phyloP scores from a whole-genome alignment of 2,888 invertebrate species.

The Muscina levida region DNA sequence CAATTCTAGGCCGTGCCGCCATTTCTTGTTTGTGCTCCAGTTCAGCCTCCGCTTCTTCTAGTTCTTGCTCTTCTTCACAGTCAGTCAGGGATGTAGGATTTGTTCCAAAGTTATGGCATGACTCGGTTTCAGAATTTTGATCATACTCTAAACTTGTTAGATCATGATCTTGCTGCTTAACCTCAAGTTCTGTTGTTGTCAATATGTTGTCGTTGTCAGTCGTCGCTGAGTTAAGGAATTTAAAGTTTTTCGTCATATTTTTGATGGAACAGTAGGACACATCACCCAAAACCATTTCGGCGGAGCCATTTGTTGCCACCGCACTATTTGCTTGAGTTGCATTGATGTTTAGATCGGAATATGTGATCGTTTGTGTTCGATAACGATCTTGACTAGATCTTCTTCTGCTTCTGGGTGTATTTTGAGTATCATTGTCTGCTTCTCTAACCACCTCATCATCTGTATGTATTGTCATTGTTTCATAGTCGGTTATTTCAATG shows the following conservation, averaged over 20 bases:
- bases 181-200: constrained; percentile 73
- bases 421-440: constrained; percentile 22
- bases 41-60: constrained; percentile 36
- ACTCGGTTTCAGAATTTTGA: constrained; percentile 83
- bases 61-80: constrained; percentile 48
- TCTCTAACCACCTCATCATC: neutral
- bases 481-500: constrained; percentile 74
- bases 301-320: constrained; percentile 58
- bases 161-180: too few species aligned
- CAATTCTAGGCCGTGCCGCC: constrained; percentile 58
- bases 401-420: constrained; percentile 67
- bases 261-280: constrained; percentile 72
- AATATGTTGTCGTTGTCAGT: constrained; percentile 72
- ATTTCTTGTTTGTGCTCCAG: constrained; percentile 17
- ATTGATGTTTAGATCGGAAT: constrained; percentile 61
- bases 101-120: constrained; percentile 75
- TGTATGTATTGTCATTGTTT: constrained; percentile 30
- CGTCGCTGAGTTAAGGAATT: constrained; percentile 73
- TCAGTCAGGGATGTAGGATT: constrained; percentile 68
- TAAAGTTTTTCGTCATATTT: constrained; percentile 76
- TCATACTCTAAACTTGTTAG: constrained; percentile 82
- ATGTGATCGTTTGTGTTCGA: constrained; percentile 85
- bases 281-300: constrained; percentile 71
- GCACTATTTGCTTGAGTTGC: constrained; percentile 39
- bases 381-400: constrained; percentile 84